phyloP scores from a whole-genome alignment of 92 coral and sea anemone species.

The Zoanthus solanderi region DNA sequence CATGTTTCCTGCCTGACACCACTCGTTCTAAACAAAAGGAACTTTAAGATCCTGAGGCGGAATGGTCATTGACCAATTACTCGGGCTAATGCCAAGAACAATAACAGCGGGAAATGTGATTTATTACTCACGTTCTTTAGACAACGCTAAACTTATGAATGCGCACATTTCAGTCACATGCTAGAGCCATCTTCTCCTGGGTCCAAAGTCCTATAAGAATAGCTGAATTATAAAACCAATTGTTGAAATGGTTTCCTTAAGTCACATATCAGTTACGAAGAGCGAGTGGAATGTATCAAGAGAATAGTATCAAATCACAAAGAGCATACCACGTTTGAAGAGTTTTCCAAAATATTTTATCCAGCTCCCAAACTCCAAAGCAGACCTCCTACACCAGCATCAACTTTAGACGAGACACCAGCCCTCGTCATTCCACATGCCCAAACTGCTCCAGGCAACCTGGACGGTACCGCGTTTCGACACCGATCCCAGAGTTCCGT shows the following conservation, averaged over 20 bases:
- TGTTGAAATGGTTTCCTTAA: slow-evolving; percentile 45
- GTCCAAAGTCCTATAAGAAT: too few species aligned
- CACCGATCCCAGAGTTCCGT: slow-evolving; percentile 89
- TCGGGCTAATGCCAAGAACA: too few species aligned
- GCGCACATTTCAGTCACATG: too few species aligned
- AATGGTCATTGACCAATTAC: too few species aligned
- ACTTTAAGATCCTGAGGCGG: too few species aligned
- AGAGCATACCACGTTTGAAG: slow-evolving; percentile 89
- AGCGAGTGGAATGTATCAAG: slow-evolving; percentile 83
- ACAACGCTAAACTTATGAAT: too few species aligned
- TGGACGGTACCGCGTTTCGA: slow-evolving; percentile 62
- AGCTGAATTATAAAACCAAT: too few species aligned
- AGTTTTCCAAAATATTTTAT: slow-evolving; percentile 86
- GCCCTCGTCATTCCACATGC: slow-evolving; percentile 51
- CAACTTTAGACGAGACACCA: slow-evolving; percentile 51
- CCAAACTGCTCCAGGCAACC: slow-evolving; percentile 65
- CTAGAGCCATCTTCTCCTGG: too few species aligned
- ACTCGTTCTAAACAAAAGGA: too few species aligned
- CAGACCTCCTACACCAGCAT: slow-evolving; percentile 81
- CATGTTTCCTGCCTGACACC: too few species aligned
- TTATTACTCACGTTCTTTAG: too few species aligned
- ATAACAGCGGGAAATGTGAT: too few species aligned
- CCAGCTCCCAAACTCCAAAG: slow-evolving; percentile 83
- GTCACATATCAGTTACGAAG: slow-evolving; percentile 80
- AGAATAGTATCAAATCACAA: slow-evolving; percentile 87